phyloP scores from a whole-genome alignment of 64 coral and sea anemone species.

The Pachyseris speciosa region DNA sequence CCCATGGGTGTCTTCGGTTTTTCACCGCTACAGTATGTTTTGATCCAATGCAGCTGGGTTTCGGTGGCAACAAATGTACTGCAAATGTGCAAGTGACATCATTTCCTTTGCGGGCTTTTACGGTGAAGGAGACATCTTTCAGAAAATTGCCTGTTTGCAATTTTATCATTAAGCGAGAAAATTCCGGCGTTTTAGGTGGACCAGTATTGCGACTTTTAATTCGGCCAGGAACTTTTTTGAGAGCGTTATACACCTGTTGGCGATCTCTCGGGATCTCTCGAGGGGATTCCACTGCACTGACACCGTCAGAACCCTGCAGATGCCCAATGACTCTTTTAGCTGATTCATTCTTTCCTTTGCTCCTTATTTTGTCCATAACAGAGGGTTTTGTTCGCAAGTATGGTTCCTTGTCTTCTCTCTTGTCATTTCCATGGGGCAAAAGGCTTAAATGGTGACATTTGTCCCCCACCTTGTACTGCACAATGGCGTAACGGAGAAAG shows the following conservation, averaged over 20 bases:
- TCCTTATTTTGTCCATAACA: slow-evolving; percentile 6
- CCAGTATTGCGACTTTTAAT: too few species aligned
- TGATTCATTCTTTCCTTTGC: not conserved
- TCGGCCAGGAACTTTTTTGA: too few species aligned
- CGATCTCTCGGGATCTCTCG: too few species aligned
- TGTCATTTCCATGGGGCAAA: not conserved
- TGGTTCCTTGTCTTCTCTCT: not conserved
- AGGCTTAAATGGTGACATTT: not conserved
- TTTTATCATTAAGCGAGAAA: too few species aligned
- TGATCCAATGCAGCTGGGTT: slow-evolving; percentile 63
- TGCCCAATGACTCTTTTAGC: slow-evolving; percentile 54
- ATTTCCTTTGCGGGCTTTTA: slow-evolving; percentile 25
- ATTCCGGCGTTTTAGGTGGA: too few species aligned
- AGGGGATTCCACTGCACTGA: too few species aligned
- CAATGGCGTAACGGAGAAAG: not conserved
- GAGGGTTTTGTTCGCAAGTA: slow-evolving; percentile 20
- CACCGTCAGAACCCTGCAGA: too few species aligned
- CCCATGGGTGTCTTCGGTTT: slow-evolving; percentile 48
- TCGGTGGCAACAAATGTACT: slow-evolving; percentile 73
- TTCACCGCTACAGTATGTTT: slow-evolving; percentile 42
- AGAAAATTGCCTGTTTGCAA: slow-evolving; percentile 6
- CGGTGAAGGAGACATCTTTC: slow-evolving; percentile 75
- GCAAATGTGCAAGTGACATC: slow-evolving; percentile 19
- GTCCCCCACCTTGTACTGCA: slow-evolving; percentile 21
- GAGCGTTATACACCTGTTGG: too few species aligned